A percentile compares a stretch with the other conserved stretches of the same genome.
Evolutionary conservation across 2,113 vertebrate genomes (phyloP).

Genomic region (Mustelus asterias): DNA sequence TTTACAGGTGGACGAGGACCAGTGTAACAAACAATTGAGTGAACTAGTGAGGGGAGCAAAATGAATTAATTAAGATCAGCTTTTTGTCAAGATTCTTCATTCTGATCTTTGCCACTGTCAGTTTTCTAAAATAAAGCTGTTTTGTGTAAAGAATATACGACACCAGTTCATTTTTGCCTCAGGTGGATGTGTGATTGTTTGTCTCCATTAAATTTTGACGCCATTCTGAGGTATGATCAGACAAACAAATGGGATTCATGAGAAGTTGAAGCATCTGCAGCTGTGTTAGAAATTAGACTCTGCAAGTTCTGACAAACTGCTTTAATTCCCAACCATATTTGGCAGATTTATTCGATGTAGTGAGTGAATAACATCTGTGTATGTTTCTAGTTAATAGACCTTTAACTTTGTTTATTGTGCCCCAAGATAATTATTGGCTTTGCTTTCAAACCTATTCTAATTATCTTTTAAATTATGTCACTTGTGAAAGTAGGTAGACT

Average conservation of each 20-base stretch:
- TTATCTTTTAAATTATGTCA: not conserved
- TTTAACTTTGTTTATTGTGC: conserved; percentile 52
- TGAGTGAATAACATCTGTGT: conserved; percentile 52
- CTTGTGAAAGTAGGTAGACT: not conserved
- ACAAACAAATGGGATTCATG: conserved; percentile 52
- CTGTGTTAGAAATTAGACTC: conserved; percentile 50
- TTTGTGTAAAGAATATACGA: not conserved
- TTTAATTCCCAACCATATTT: conserved; percentile 44
- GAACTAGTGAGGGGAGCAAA: not conserved
- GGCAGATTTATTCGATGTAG: conserved; percentile 46
- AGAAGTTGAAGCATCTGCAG: conserved; percentile 54
- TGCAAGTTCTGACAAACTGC: conserved; percentile 53
- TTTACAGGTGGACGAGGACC: not conserved
- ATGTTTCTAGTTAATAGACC: conserved; percentile 44
- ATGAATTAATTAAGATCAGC: not conserved
- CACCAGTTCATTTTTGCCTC: not conserved
- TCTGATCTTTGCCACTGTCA: not conserved
- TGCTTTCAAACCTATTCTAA: conserved; percentile 43
- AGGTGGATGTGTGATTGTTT: conserved; percentile 45
- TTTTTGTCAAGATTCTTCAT: not conserved
- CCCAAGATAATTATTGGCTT: conserved; percentile 47
- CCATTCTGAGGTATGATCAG: conserved; percentile 48
- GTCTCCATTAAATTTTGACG: conserved; percentile 48
- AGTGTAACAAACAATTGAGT: not conserved
- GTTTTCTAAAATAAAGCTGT: not conserved